These are phyloP conservation scores for Tetragnatha montana DNA, from an alignment of 2,888 invertebrate species.

Conservation along the genomic window DNA sequence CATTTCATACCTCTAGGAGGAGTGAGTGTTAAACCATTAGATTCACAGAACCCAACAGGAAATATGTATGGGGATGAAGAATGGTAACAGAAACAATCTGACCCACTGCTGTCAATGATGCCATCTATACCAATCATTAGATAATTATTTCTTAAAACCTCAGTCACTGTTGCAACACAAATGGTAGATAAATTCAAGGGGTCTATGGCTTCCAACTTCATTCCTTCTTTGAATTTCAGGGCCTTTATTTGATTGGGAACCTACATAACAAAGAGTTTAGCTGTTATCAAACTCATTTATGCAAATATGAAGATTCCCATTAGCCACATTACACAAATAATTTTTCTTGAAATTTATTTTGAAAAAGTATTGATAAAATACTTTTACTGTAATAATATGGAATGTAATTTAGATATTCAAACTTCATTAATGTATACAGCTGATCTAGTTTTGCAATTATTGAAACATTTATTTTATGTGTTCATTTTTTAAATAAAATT, in stretches of 20 bases:
- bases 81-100: slow-evolving; percentile 98
- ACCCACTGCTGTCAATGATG: slow-evolving; percentile 82
- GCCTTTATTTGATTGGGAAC: slow-evolving; percentile 52
- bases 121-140: slow-evolving; percentile 98
- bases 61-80: slow-evolving; percentile 87
- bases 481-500: too few relatives aligned
- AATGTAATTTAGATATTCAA: too few relatives aligned
- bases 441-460: too few relatives aligned
- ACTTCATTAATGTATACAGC: too few relatives aligned
- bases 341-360: too few relatives aligned
- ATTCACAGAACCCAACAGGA: slow-evolving; percentile 89
- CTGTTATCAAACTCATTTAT: too few relatives aligned
- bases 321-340: too few relatives aligned
- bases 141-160: slow-evolving; percentile 92
- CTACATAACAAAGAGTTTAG: slow-evolving; percentile 11
- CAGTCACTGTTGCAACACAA: slow-evolving; percentile 96
- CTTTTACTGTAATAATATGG: too few relatives aligned
- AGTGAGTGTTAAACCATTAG: slow-evolving; percentile 87
- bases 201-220: slow-evolving; percentile 95
- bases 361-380: too few relatives aligned
- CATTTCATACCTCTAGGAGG: slow-evolving; percentile 80
- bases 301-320: too few relatives aligned
- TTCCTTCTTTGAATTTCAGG: slow-evolving; percentile 75
- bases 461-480: too few relatives aligned
- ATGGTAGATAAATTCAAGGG: slow-evolving; percentile 95